Conservation (phyloP, 1,140 invertebrate species). For the Antheraea pernyi region DNA sequence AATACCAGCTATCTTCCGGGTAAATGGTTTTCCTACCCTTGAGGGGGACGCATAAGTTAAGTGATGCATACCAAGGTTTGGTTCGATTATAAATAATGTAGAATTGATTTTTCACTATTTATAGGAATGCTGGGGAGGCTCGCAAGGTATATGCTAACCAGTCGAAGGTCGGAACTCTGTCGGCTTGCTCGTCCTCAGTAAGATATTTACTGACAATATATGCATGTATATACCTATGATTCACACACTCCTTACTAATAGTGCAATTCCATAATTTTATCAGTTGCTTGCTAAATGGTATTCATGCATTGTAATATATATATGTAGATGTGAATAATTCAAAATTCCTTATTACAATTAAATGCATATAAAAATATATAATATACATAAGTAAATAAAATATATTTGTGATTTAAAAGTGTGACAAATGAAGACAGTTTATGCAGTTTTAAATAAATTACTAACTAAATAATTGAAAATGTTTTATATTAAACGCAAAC, state of each 20-base stretch:
- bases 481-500: too few species aligned
- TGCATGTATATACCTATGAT: slow-evolving; percentile 12
- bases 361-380: too few species aligned
- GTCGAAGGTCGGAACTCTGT: slow-evolving; percentile 76
- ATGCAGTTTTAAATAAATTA: too few species aligned
- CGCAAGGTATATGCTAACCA: slow-evolving; percentile 74
- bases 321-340: too few species aligned
- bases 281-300: slow-evolving; percentile 9
- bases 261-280: slow-evolving; percentile 31
- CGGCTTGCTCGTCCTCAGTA: slow-evolving; percentile 78
- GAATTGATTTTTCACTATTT: slow-evolving; percentile 76
- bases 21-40: slow-evolving; percentile 60
- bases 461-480: too few species aligned
- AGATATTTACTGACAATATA: slow-evolving; percentile 39
- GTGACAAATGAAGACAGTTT: too few species aligned
- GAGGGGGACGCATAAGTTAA: slow-evolving; percentile 45
- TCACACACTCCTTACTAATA: slow-evolving; percentile 20
- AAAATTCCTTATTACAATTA: too few species aligned
- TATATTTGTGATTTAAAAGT: too few species aligned
- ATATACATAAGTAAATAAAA: too few species aligned
- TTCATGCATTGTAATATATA: too few species aligned
- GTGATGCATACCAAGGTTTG: slow-evolving; percentile 54
- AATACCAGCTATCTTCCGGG: slow-evolving; percentile 74
- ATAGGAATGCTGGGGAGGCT: slow-evolving; percentile 75
- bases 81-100: slow-evolving; percentile 49